phyloP scores from a whole-genome alignment of 2,888 invertebrate genomes.

The Sialis lutaria region DNA sequence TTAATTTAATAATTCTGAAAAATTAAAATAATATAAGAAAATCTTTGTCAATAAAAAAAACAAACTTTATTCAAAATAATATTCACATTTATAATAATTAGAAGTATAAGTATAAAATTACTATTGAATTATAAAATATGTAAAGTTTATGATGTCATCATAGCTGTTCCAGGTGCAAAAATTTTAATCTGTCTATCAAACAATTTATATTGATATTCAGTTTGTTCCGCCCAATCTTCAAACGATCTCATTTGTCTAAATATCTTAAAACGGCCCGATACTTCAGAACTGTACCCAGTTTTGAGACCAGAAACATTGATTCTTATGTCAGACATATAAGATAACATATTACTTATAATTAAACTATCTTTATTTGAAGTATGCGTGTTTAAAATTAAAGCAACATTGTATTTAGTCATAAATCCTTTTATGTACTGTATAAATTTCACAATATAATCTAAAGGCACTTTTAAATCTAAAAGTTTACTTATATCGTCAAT shows the following conservation, averaged over 20 bases:
- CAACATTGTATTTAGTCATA: constrained; percentile 20
- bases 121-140: not conserved
- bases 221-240: constrained; percentile 8
- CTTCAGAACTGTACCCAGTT: constrained; percentile 55
- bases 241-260: constrained; percentile 18
- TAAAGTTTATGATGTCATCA: constrained; percentile 1
- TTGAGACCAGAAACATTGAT: constrained; percentile 46
- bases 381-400: constrained; percentile 39
- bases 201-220: constrained; percentile 45
- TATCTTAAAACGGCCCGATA: constrained; percentile 48
- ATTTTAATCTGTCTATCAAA: constrained; percentile 58
- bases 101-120: not conserved
- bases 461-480: constrained; percentile 39
- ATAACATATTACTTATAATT: constrained; percentile 38
- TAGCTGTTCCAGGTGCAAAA: constrained; percentile 41
- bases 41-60: too few relatives aligned
- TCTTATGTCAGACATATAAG: constrained; percentile 42
- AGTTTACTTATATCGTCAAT: constrained; percentile 59
- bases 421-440: constrained; percentile 25
- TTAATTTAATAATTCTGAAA: too few relatives aligned
- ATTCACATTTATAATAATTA: not conserved
- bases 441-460: constrained; percentile 32
- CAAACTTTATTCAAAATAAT: too few relatives aligned
- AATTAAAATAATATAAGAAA: not conserved
- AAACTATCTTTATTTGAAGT: constrained; percentile 36